Percentiles rank a stretch among this genome's conserved stretches.
These are phyloP conservation scores for Craseonycteris thonglongyai DNA, from an alignment of 2,113 vertebrate species.

Conservation along the genomic window DNA sequence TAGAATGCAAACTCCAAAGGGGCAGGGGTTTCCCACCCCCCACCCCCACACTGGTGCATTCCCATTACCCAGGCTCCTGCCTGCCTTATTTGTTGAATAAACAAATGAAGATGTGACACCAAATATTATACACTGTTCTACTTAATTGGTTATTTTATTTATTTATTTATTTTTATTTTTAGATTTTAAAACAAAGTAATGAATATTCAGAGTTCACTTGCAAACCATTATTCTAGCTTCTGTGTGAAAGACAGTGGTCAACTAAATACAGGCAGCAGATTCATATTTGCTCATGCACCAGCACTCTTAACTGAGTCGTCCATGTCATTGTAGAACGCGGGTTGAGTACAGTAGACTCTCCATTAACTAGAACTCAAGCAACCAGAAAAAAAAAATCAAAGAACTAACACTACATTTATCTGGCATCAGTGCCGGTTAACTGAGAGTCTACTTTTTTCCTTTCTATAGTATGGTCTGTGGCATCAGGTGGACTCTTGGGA, in stretches of 20 bases:
- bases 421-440: no score
- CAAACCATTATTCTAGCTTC: background rate
- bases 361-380: no score
- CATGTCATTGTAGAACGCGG: background rate
- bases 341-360: no score
- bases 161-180: no score
- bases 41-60: background rate
- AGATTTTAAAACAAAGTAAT: background rate
- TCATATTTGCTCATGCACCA: background rate
- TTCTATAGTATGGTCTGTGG: fast-evolving
- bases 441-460: no score
- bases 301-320: background rate
- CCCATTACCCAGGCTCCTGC: background rate
- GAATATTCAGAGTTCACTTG: background rate
- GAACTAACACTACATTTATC: no score
- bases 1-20: background rate
- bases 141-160: background rate
- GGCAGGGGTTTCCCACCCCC: background rate
- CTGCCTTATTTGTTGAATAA: background rate
- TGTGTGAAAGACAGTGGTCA: background rate
- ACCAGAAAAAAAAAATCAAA: no score
- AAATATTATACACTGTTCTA: background rate
- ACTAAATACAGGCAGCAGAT: no score
- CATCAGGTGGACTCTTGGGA: background rate
- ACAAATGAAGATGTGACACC: background rate